These are phyloP conservation scores for Epirrhoe alternata DNA, from an alignment of 2,888 invertebrate genomes.

Conservation along the genomic window DNA sequence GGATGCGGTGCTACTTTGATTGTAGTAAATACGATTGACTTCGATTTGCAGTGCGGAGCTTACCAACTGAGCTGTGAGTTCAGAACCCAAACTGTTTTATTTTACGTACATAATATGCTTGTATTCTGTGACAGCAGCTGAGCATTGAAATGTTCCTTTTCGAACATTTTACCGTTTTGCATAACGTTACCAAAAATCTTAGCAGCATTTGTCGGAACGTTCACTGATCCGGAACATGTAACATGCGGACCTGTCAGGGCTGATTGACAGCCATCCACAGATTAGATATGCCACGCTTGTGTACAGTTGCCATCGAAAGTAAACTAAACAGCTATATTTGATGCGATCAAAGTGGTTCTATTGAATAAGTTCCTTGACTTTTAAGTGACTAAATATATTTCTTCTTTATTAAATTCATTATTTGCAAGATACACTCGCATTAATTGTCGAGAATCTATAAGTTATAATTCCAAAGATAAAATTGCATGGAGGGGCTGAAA, in stretches of 20 bases:
- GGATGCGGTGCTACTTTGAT: not conserved
- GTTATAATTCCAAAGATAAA: too few species aligned
- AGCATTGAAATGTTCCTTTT: constrained; percentile 9
- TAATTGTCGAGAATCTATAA: too few species aligned
- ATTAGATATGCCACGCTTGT: constrained; percentile 80
- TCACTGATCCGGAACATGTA: constrained; percentile 64
- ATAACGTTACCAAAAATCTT: constrained; percentile 33
- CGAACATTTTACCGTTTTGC: constrained; percentile 25
- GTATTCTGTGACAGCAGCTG: constrained; percentile 5
- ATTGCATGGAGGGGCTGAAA: too few species aligned
- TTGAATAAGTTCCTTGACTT: too few species aligned
- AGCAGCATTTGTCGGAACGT: constrained; percentile 44
- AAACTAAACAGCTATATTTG: constrained; percentile 1
- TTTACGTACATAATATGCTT: not conserved
- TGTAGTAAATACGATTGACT: not conserved
- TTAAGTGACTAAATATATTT: too few species aligned
- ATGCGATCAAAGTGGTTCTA: not conserved
- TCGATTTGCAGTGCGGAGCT: too few species aligned
- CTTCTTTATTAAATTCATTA: too few species aligned
- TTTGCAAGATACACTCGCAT: too few species aligned
- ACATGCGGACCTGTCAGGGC: constrained; percentile 63
- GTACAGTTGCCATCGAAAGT: constrained; percentile 28
- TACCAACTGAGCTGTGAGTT: too few species aligned
- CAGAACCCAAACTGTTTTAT: too few species aligned
- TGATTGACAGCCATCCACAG: constrained; percentile 74